Conservation (phyloP, 2,797 vertebrate species). For the Tenualosa ilisha region DNA sequence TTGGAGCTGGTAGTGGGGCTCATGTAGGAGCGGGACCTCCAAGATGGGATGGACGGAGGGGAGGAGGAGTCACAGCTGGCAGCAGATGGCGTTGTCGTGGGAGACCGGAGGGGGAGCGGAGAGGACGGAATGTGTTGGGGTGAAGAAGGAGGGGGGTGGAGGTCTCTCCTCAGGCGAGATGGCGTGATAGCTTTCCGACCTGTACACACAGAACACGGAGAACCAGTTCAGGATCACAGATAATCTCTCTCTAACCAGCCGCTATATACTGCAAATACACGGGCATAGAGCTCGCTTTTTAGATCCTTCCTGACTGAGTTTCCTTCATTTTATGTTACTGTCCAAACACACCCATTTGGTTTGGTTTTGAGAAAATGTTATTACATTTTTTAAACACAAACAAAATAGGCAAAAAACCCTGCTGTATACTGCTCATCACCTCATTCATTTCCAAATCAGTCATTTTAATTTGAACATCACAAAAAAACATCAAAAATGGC, state of each 20-base stretch:
- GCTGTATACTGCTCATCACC: too few relatives aligned
- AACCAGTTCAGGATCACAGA: background rate
- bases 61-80: constrained; percentile 59
- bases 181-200: constrained; percentile 19
- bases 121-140: constrained; percentile 58
- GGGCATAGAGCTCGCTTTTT: background rate
- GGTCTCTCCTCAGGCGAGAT: constrained; percentile 24
- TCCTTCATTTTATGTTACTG: background rate
- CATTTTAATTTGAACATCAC: too few relatives aligned
- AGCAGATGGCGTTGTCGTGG: constrained; percentile 55
- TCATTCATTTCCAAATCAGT: too few relatives aligned
- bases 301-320: background rate
- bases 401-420: too few relatives aligned
- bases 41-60: constrained; percentile 60
- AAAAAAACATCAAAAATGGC: too few relatives aligned
- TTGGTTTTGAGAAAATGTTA: background rate
- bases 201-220: background rate
- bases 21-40: constrained; percentile 83
- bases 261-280: background rate
- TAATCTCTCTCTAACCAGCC: background rate
- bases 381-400: background rate
- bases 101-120: constrained; percentile 58
- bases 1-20: constrained; percentile 87
- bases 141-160: constrained; percentile 58
- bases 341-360: background rate